Conservation (phyloP, 2,113 vertebrate species). For the Numida meleagris region DNA sequence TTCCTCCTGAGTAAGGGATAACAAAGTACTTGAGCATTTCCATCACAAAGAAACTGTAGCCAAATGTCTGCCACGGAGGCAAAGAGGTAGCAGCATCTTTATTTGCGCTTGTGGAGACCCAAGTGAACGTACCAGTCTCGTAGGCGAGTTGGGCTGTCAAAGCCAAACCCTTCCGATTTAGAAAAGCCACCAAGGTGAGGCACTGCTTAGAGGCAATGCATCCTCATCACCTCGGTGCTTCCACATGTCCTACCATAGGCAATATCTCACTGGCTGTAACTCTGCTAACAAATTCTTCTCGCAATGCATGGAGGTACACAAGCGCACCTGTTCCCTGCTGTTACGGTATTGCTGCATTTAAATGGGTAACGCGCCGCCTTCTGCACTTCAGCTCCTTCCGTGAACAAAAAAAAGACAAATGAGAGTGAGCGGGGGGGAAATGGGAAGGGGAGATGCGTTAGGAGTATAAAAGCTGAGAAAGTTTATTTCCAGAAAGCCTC, state of each 20-base stretch:
- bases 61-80: background rate
- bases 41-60: background rate
- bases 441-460: background rate
- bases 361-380: background rate
- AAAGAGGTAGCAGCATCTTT: background rate
- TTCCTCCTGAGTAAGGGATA: background rate
- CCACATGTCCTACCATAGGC: fast-evolving
- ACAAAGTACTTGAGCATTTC: background rate
- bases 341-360: background rate
- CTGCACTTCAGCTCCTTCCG: background rate
- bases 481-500: background rate
- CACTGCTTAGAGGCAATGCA: fast-evolving
- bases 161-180: background rate
- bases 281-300: background rate
- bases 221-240: background rate
- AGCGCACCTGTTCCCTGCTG: background rate
- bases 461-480: background rate
- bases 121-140: background rate
- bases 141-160: background rate
- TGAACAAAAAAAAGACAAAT: background rate
- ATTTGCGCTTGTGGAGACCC: background rate
- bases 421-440: background rate
- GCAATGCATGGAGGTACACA: fast-evolving
- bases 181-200: background rate
- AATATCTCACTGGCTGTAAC: background rate